These are phyloP conservation scores for Nematostella vectensis DNA, from an alignment of 92 coral and sea anemone species.

Conservation along the genomic window DNA sequence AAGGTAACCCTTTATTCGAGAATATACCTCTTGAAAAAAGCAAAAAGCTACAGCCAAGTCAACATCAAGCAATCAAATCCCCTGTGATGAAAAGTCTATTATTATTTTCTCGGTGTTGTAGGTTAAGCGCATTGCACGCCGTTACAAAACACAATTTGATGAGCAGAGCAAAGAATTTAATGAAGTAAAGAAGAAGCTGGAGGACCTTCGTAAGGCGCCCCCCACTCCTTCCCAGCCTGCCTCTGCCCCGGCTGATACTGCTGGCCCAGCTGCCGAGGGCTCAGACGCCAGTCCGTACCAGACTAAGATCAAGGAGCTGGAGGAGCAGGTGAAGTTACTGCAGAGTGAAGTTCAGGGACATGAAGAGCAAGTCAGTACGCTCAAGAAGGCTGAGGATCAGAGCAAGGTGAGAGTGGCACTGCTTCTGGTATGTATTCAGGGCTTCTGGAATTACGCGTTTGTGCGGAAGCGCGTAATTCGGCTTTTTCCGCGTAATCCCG, in stretches of 20 bases:
- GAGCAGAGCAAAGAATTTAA: conserved; percentile 51
- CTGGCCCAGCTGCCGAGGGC: conserved; percentile 6
- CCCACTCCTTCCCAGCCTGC: conserved; percentile 21
- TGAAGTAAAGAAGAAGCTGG: conserved; percentile 55
- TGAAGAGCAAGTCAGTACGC: conserved; percentile 59
- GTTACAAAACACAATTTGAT: conserved; percentile 84
- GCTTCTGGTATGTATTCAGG: no score
- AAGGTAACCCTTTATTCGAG: no score
- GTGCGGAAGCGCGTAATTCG: no score
- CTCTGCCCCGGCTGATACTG: conserved; percentile 21
- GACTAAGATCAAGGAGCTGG: conserved; percentile 55
- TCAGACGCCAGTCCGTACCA: conserved; percentile 39
- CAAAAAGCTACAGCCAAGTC: no score
- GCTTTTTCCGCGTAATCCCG: no score
- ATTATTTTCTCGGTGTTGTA: no score
- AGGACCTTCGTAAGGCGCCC: conserved; percentile 32
- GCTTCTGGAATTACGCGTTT: no score
- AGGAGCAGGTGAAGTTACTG: conserved; percentile 45
- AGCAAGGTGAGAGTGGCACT: conserved; percentile 40
- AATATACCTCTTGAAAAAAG: no score
- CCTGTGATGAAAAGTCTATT: no score
- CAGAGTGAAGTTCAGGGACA: conserved; percentile 42
- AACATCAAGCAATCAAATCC: no score
- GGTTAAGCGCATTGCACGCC: conserved; percentile 93
- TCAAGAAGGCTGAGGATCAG: conserved; percentile 58